Conservation (phyloP, 2,113 vertebrate genomes). For the Gobio gobio region DNA sequence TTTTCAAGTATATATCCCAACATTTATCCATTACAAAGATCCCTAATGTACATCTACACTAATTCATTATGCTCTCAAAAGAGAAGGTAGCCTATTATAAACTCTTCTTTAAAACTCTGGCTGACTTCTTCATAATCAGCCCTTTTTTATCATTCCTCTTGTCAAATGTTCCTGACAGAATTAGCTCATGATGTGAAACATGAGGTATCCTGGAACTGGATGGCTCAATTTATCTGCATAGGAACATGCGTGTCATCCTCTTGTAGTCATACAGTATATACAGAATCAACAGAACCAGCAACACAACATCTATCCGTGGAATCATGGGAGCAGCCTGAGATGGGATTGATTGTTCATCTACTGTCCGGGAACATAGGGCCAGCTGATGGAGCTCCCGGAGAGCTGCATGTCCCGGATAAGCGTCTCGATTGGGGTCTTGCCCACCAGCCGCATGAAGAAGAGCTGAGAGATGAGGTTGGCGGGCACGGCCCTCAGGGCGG, state of each 20-base stretch:
- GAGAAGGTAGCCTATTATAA: slow-evolving; percentile 5
- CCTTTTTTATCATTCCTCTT: background rate
- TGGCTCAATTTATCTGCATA: slow-evolving; percentile 50
- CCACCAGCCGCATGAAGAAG: slow-evolving; percentile 97
- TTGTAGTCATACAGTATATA: slow-evolving; percentile 47
- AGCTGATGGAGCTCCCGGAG: slow-evolving; percentile 95
- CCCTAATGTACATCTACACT: slow-evolving; percentile 53
- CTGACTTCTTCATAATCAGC: slow-evolving; percentile 18
- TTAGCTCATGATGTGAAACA: slow-evolving; percentile 25
- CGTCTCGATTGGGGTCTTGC: slow-evolving; percentile 96
- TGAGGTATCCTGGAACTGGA: slow-evolving; percentile 50
- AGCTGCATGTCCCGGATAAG: slow-evolving; percentile 98
- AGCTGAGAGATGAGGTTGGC: slow-evolving; percentile 96
- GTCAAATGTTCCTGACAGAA: background rate
- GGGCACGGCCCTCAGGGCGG: slow-evolving; percentile 88
- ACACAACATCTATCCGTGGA: slow-evolving; percentile 44
- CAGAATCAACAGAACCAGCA: slow-evolving; percentile 27
- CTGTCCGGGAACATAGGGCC: slow-evolving; percentile 89
- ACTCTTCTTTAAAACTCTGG: slow-evolving; percentile 47
- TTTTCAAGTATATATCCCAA: slow-evolving; percentile 62
- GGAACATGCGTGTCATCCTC: slow-evolving; percentile 28
- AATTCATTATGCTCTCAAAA: slow-evolving; percentile 57
- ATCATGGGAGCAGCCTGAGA: slow-evolving; percentile 38
- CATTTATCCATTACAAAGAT: slow-evolving; percentile 50
- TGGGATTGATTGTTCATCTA: slow-evolving; percentile 58